Percentiles rank a stretch among this genome's conserved stretches.
phyloP scores from a whole-genome alignment of 2,113 vertebrate species.

The Bolborhynchus lineola region DNA sequence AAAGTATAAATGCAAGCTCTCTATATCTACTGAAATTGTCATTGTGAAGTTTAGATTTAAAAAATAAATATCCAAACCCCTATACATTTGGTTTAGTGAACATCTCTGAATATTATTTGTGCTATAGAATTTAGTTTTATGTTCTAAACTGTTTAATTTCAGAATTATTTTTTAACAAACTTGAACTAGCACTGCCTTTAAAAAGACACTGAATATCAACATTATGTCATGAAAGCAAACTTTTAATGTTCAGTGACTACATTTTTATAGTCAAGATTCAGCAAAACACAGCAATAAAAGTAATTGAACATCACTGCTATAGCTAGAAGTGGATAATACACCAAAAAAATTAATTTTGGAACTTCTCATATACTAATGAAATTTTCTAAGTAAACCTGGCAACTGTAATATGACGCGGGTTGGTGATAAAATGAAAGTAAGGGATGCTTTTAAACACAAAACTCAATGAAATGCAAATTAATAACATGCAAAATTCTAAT shows the following conservation, averaged over 20 bases:
- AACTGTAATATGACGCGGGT: not conserved
- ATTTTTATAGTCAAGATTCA: not conserved
- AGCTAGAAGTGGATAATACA: not conserved
- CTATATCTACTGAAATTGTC: not conserved
- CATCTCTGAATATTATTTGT: not conserved
- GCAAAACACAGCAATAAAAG: conserved; percentile 9
- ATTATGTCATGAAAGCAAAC: not conserved
- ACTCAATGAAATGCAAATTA: conserved; percentile 11
- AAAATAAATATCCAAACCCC: not conserved
- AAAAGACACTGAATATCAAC: not conserved
- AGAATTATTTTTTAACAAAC: not conserved
- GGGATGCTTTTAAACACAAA: not conserved
- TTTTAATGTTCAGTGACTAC: not conserved
- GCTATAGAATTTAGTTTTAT: not conserved
- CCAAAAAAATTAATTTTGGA: not conserved
- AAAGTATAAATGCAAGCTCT: not conserved
- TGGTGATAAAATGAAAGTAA: conserved; percentile 4
- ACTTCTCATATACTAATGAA: not conserved
- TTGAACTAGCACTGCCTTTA: not conserved
- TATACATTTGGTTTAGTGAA: not conserved
- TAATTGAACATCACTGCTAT: not conserved
- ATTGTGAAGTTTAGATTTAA: not conserved
- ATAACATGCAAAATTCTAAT: not conserved
- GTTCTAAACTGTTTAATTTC: not conserved
- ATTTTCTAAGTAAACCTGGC: not conserved